Base-by-base conservation (phyloP, 1,140 invertebrate species). In the Heliconius himera region DNA sequence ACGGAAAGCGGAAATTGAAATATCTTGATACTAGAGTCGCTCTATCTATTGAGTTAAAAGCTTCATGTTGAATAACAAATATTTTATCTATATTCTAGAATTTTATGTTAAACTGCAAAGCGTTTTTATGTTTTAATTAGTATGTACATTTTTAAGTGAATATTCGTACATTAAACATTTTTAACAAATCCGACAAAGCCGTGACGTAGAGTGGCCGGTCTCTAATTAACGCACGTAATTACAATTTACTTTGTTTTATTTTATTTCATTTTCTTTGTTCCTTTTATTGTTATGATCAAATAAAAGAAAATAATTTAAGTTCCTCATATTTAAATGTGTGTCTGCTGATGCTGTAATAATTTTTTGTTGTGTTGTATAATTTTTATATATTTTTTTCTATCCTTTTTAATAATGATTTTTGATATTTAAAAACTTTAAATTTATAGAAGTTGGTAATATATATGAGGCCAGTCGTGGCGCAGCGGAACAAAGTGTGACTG, bases 251-350 rank as follows among this genome's bases (percentile, higher is more conserved):
- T 38, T 72, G 41, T 33, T 33, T 41, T 72, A 72, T 38, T 38
- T 72, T 72, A 38, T 41, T 72, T 41, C 20, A 72, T 72, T 72
- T 36, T 38, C 70, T 72, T 72, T 72, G 70, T 72, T 72, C 36
- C 36, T 36, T 72, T 72, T 72, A 38, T 72, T 72, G 70, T 72
- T 72, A 26, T 72, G 70, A 66, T 66, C 22, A 66, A 66, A 33
- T 33, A 33, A 33, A 33, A 33, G 33, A 33, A 36, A 26, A 66
- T 66, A 3, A 66, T 66, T 66, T 66, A 66, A 66, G 60, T 11
- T 26, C 13, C 26, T 66, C 60, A 29, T 66, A 29, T 29, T 29
- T 66, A 29, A 66, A 66, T 3, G 4, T 66, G 60, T 22, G 22
- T 29, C 29, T 66, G 22, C 22, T 66, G 60, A 29, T 66, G 26